Conservation (phyloP, 2,113 vertebrate species). For the Clarias magur region DNA sequence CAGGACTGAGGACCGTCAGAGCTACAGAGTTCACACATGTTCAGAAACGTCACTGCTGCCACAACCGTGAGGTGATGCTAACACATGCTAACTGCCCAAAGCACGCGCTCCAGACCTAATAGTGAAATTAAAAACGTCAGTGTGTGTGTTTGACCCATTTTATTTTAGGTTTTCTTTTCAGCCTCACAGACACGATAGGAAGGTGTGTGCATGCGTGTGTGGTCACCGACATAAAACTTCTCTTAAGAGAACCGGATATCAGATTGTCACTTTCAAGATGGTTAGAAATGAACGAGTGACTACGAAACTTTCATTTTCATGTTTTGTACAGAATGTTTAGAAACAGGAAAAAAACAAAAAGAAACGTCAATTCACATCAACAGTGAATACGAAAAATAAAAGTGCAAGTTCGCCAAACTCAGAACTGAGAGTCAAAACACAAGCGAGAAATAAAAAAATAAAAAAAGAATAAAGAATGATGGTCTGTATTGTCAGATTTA, state of each 20-base stretch:
- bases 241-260: conserved; percentile 29
- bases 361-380: neutral
- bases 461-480: no score
- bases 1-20: neutral
- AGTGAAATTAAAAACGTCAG: neutral
- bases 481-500: no score
- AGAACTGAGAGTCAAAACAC: no score
- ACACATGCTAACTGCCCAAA: no score
- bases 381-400: neutral
- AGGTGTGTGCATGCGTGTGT: neutral
- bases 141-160: neutral
- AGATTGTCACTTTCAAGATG: conserved; percentile 34
- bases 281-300: conserved; percentile 47
- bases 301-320: conserved; percentile 53
- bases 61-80: neutral
- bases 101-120: neutral
- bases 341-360: no score
- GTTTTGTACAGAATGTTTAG: neutral
- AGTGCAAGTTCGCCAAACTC: no score
- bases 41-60: neutral
- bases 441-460: no score
- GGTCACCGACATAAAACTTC: conserved; percentile 15
- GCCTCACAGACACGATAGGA: neutral
- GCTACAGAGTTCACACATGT: neutral
- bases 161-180: neutral